Evolutionary conservation across 2,113 vertebrate genomes (phyloP), one percentile per base, ranked within the genome.

Genomic region (Delphinapterus leucas): DNA sequence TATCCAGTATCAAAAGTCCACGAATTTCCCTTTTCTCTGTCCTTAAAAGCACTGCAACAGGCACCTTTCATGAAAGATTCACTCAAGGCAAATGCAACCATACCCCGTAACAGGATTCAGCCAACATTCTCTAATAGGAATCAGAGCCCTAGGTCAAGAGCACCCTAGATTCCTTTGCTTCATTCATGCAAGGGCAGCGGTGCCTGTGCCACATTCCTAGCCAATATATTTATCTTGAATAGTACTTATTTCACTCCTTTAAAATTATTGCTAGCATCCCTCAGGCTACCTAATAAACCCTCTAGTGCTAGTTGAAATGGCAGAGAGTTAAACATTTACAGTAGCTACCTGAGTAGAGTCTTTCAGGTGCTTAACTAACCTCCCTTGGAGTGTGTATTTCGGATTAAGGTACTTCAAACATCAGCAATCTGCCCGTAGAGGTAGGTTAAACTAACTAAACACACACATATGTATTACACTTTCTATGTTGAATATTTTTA

Each of bases 341-440:
- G 82, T 89, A 90, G 63, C 41, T 91, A 97, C 92, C 96, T 89
- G 96, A 86, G 95, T 92, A 96, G 88, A 96, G 25, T 82, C 94
- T 94, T 94, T 94, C 91, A 74, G 86, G 93, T 97, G 90, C 74
- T 95, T 95, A 90, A 97, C 84, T 63, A 94, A 93, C 85, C 88
- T 96, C 65, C 71, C 21, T 65, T 60, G 63, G 68, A 89, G 85
- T 86, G 36, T 83, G n/a, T 89, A 93, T 96, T 97, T 97, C 79
- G 93, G 96, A 96, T 95, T 93, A 97, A 65, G 63, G 15, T 68
- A 83, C 81, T 95, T 96, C 71, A 91, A 93, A 88, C 92, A 93
- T 96, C 93, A 97, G 89, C 68, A 93, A 87, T 84, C 44, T 83
- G 63, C 79, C 95, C 86, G 86, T 74, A 63, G 86, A 96, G 86